A percentile compares a stretch with the other conserved stretches of the same genome.
phyloP scores from a whole-genome alignment of 1,140 invertebrate species.

The Marisa cornuarietis region DNA sequence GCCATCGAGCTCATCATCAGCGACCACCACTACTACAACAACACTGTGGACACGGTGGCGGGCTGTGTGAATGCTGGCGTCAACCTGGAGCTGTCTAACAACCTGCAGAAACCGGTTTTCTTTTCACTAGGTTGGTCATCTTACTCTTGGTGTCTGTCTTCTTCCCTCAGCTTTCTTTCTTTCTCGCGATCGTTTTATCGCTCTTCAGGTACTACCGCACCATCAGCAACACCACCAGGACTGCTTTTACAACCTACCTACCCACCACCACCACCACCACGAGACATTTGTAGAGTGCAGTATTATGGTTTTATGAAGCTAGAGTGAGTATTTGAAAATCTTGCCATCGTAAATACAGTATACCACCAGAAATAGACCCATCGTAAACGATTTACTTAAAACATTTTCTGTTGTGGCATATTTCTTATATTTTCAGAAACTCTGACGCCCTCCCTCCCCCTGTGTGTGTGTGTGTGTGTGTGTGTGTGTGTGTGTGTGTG shows the following conservation, averaged over 20 bases:
- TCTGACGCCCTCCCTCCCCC: too few relatives aligned
- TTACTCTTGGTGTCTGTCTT: too few relatives aligned
- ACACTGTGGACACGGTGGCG: slow-evolving; percentile 38
- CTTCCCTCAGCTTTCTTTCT: neutral
- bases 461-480: neutral
- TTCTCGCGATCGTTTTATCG: slow-evolving; percentile 37
- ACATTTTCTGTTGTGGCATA: too few relatives aligned
- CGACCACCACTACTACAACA: slow-evolving; percentile 46
- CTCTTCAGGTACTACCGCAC: neutral
- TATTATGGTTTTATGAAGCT: neutral
- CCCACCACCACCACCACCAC: too few relatives aligned
- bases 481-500: neutral
- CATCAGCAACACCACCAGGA: too few relatives aligned
- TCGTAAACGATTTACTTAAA: neutral
- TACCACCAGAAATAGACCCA: neutral
- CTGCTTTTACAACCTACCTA: too few relatives aligned
- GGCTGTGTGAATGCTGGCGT: slow-evolving; percentile 30
- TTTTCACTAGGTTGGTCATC: slow-evolving; percentile 37
- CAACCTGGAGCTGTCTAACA: slow-evolving; percentile 20
- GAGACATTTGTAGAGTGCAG: neutral
- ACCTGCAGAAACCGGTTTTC: slow-evolving; percentile 2
- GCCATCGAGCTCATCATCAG: slow-evolving; percentile 49
- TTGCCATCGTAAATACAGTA: neutral
- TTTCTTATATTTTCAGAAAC: too few relatives aligned
- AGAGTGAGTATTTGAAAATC: neutral